Conservation (phyloP, 2,888 invertebrate species). For the Sarcophaga caerulescens region DNA sequence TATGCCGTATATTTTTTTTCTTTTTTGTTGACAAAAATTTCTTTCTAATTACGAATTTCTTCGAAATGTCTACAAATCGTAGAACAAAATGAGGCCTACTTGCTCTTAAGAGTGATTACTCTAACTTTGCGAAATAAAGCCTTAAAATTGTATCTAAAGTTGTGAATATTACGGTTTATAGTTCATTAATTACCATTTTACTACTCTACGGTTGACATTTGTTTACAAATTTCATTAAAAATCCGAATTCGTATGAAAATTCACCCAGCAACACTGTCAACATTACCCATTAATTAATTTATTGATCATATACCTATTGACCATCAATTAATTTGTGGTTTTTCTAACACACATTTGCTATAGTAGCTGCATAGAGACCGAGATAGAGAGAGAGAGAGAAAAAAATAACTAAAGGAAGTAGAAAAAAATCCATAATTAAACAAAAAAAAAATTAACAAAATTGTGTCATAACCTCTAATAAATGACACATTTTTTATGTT, state of each 20-base stretch:
- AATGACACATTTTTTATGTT: slow-evolving; percentile 66
- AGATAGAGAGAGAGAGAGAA: not conserved
- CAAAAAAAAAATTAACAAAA: slow-evolving; percentile 59
- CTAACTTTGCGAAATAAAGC: too few relatives aligned
- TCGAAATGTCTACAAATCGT: too few relatives aligned
- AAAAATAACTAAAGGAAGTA: slow-evolving; percentile 19
- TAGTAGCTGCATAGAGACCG: slow-evolving; percentile 2
- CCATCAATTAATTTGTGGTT: slow-evolving; percentile 37
- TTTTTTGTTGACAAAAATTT: too few relatives aligned
- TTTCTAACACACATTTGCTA: slow-evolving; percentile 17
- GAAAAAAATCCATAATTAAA: slow-evolving; percentile 55
- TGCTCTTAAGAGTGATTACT: too few relatives aligned
- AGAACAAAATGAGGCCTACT: too few relatives aligned
- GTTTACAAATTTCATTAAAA: too few relatives aligned
- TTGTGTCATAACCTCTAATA: slow-evolving; percentile 69
- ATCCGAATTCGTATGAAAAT: not conserved
- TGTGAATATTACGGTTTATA: too few relatives aligned
- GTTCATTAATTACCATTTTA: too few relatives aligned
- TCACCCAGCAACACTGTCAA: not conserved
- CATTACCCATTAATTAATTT: not conserved
- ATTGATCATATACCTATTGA: slow-evolving; percentile 24
- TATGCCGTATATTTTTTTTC: too few relatives aligned
- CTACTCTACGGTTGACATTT: too few relatives aligned
- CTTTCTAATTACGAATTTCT: too few relatives aligned
- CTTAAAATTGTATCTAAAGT: too few relatives aligned